A percentile compares a stretch with the other conserved stretches of the same genome.
These are phyloP conservation scores for Teleopsis dalmanni DNA, from an alignment of 1,140 invertebrate species.

Conservation along the genomic window DNA sequence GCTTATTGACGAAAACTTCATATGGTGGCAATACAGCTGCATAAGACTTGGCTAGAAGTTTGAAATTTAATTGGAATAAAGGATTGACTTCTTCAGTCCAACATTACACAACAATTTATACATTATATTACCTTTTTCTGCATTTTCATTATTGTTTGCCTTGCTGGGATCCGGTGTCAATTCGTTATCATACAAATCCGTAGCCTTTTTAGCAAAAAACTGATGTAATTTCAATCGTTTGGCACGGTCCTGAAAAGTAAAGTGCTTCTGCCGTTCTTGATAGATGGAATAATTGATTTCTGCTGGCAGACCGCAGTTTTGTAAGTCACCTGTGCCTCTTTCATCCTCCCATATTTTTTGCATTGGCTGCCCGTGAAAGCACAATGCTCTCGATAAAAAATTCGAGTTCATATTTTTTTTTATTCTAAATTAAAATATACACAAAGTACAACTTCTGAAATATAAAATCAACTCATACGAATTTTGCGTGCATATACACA, in stretches of 20 bases:
- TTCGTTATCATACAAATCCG: conserved; percentile 50
- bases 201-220: conserved; percentile 72
- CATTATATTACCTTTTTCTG: conserved; percentile 3
- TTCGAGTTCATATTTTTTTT: conserved; percentile 26
- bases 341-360: conserved; percentile 79
- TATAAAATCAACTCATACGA: background rate
- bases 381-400: conserved; percentile 59
- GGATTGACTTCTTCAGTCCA: background rate
- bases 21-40: conserved; percentile 60
- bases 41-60: conserved; percentile 6
- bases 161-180: background rate
- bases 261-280: conserved; percentile 64
- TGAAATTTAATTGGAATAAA: background rate
- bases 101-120: background rate
- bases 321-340: conserved; percentile 63
- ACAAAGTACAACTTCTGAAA: background rate
- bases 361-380: conserved; percentile 76
- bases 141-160: background rate
- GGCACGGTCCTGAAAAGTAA: conserved; percentile 71
- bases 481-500: no score
- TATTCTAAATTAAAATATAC: background rate
- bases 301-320: conserved; percentile 56
- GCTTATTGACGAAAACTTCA: conserved; percentile 63
- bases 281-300: conserved; percentile 65
- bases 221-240: conserved; percentile 76